A percentile compares a stretch with the other conserved stretches of the same genome.
These are phyloP conservation scores for Leptodactylus fuscus DNA, from an alignment of 2,113 vertebrate genomes.

Conservation along the genomic window DNA sequence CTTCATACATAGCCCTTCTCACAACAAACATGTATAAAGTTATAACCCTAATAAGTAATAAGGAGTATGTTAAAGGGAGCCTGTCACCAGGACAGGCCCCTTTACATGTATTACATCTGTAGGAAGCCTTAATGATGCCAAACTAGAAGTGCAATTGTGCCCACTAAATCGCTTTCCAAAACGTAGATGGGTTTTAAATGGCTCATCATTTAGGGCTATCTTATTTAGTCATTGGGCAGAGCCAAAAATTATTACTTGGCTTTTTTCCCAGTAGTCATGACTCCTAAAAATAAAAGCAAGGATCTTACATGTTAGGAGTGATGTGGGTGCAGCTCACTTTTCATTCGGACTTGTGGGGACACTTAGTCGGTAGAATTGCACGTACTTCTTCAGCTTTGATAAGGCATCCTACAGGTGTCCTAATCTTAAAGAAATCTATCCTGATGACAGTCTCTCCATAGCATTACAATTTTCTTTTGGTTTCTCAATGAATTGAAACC, in stretches of 20 bases:
- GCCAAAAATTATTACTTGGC: too few species aligned
- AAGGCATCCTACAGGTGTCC: not conserved
- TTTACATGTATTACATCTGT: not conserved
- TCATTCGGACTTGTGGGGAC: not conserved
- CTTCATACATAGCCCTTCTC: slow-evolving; percentile 29
- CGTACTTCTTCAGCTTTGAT: not conserved
- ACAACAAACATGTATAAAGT: not conserved
- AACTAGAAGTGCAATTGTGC: not conserved
- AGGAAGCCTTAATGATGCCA: not conserved
- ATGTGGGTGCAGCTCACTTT: not conserved
- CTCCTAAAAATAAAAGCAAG: not conserved
- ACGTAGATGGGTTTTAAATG: not conserved
- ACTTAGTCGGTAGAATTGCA: not conserved
- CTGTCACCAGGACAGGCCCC: slow-evolving; percentile 23
- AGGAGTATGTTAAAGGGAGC: slow-evolving; percentile 2
- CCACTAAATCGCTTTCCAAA: not conserved
- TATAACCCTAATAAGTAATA: not conserved
- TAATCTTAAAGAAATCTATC: not conserved
- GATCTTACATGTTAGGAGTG: not conserved
- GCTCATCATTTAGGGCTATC: not conserved
- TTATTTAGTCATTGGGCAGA: not conserved
- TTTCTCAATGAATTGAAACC: slow-evolving; percentile 11
- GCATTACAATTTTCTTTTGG: not conserved
- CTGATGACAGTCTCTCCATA: not conserved
- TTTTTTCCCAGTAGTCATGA: too few species aligned